Evolutionary conservation across 2,797 vertebrate species (phyloP).

Genomic region (Hapalemur alaotrensis): DNA sequence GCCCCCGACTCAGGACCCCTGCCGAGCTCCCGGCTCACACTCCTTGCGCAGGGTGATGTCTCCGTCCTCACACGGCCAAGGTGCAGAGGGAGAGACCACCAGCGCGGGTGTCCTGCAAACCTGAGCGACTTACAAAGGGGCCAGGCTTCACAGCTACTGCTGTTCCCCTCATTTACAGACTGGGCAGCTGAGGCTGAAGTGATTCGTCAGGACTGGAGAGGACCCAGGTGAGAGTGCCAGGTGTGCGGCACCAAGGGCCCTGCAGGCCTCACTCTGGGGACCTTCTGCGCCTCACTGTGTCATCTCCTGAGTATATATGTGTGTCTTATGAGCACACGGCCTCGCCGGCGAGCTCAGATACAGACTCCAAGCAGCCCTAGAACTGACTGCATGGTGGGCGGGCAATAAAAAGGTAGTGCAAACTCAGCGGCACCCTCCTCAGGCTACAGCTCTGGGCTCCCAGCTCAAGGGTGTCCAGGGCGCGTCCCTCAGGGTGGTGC

Average conservation of each 20-base stretch:
- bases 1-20: neutral
- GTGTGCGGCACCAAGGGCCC: neutral
- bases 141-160: neutral
- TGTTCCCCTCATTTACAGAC: neutral
- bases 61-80: neutral
- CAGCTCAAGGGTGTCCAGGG: neutral
- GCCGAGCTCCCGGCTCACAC: neutral
- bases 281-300: too few relatives aligned
- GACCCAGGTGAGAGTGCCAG: neutral
- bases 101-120: neutral
- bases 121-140: neutral
- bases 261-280: neutral
- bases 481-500: neutral
- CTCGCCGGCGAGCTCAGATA: neutral
- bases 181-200: neutral
- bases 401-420: neutral
- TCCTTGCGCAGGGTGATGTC: too few relatives aligned
- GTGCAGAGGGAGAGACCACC: neutral
- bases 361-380: rapidly evolving
- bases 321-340: neutral
- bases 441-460: neutral
- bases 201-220: neutral
- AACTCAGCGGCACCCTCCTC: neutral
- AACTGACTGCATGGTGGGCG: rapidly evolving
- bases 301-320: neutral